phyloP scores from a whole-genome alignment of 2,113 vertebrate species.

The Rafetus swinhoei region DNA sequence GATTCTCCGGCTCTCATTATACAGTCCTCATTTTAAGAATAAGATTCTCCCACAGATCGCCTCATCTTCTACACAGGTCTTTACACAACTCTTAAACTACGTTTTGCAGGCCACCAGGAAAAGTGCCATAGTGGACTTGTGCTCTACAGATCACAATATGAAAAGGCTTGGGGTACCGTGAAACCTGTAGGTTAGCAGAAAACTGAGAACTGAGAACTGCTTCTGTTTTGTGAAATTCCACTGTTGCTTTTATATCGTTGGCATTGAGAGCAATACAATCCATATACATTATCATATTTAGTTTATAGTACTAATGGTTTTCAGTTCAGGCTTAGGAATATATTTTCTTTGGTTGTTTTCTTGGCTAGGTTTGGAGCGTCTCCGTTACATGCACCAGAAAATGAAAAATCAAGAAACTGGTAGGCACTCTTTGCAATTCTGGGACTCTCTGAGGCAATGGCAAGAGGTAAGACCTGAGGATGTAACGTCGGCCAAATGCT shows the following conservation, averaged over 20 bases:
- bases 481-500: not conserved
- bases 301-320: not conserved
- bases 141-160: not conserved
- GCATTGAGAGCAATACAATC: not conserved
- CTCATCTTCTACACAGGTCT: not conserved
- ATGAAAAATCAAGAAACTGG: slow-evolving; percentile 62
- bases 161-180: not conserved
- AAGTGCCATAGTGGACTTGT: not conserved
- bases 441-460: slow-evolving; percentile 68
- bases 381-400: slow-evolving; percentile 79
- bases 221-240: not conserved
- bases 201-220: not conserved
- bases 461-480: slow-evolving; percentile 72
- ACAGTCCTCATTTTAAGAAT: not conserved
- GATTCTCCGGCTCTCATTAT: not conserved
- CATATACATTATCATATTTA: not conserved
- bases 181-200: not conserved
- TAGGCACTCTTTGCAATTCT: slow-evolving; percentile 56
- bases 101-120: not conserved
- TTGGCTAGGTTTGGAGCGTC: slow-evolving; percentile 84
- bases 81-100: not conserved
- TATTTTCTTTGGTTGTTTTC: not conserved
- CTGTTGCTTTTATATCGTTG: not conserved
- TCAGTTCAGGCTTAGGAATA: not conserved
- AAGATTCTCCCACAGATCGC: not conserved